These are phyloP conservation scores for Lasioglossum oenotherae DNA, from an alignment of 2,888 invertebrate species.

Conservation along the genomic window DNA sequence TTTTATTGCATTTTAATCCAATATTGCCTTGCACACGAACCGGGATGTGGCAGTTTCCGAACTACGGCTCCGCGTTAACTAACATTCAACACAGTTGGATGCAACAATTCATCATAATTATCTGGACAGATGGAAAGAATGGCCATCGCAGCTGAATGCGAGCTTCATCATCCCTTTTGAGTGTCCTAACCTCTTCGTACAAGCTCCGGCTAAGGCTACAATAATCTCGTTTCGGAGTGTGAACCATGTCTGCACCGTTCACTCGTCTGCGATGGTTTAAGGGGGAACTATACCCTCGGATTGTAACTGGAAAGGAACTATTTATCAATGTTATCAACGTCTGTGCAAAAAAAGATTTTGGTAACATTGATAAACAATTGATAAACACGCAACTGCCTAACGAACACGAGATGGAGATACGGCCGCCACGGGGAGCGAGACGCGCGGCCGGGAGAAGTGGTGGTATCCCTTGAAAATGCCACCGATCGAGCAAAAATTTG, in stretches of 20 bases:
- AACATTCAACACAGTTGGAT: slow-evolving; percentile 52
- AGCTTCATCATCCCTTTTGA: slow-evolving; percentile 11
- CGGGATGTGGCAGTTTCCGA: slow-evolving; percentile 50
- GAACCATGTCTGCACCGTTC: background rate
- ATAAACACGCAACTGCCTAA: too few species aligned
- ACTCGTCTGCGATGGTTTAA: background rate
- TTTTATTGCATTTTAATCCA: slow-evolving; percentile 79
- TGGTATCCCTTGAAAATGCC: too few species aligned
- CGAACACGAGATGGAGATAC: too few species aligned
- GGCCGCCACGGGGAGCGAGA: too few species aligned
- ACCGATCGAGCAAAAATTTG: too few species aligned
- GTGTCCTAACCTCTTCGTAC: background rate
- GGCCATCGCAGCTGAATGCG: slow-evolving; percentile 1
- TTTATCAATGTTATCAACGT: too few species aligned
- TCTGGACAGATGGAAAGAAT: slow-evolving; percentile 73
- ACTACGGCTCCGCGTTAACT: slow-evolving; percentile 39
- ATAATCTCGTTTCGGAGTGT: background rate
- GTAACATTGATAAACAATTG: too few species aligned
- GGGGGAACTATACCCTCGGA: too few species aligned
- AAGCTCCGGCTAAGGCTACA: background rate
- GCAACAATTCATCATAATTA: slow-evolving; percentile 79
- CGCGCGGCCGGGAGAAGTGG: too few species aligned
- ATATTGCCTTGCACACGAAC: slow-evolving; percentile 59
- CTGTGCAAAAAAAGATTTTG: too few species aligned
- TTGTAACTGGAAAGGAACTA: too few species aligned